phyloP scores from a whole-genome alignment of 2,888 invertebrate species.

The Zelleria hepariella region DNA sequence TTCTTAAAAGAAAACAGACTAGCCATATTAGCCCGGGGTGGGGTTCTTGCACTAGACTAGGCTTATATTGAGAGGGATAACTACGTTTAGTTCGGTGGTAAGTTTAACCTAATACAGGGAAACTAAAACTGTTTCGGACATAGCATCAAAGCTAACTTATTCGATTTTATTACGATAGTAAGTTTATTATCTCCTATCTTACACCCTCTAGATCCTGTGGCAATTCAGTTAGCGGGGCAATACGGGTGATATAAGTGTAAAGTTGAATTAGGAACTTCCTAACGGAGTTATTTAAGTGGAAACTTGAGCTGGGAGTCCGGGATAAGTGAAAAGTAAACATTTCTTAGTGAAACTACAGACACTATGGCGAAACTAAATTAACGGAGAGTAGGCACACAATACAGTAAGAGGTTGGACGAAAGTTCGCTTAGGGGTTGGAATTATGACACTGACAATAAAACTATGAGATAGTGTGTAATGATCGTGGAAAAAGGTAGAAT shows the following conservation, averaged over 20 bases:
- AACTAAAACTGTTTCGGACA: background rate
- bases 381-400: background rate
- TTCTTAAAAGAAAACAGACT: too few species aligned
- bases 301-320: slow-evolving; percentile 19
- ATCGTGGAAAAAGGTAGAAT: too few species aligned
- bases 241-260: slow-evolving; percentile 5
- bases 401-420: background rate
- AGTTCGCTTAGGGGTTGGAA: too few species aligned
- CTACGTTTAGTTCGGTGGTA: too few species aligned
- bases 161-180: background rate
- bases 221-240: background rate
- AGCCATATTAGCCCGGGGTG: too few species aligned
- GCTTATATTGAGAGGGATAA: too few species aligned
- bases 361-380: background rate
- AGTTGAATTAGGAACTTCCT: slow-evolving; percentile 32
- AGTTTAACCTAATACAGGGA: background rate
- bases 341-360: slow-evolving; percentile 15
- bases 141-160: background rate
- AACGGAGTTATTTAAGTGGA: slow-evolving; percentile 36
- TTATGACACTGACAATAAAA: too few species aligned
- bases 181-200: background rate
- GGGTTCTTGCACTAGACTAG: too few species aligned
- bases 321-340: slow-evolving; percentile 30
- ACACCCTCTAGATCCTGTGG: background rate
- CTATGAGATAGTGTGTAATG: too few species aligned